These are phyloP conservation scores for Ispidina picta DNA, from an alignment of 2,797 vertebrate species.

Conservation along the genomic window DNA sequence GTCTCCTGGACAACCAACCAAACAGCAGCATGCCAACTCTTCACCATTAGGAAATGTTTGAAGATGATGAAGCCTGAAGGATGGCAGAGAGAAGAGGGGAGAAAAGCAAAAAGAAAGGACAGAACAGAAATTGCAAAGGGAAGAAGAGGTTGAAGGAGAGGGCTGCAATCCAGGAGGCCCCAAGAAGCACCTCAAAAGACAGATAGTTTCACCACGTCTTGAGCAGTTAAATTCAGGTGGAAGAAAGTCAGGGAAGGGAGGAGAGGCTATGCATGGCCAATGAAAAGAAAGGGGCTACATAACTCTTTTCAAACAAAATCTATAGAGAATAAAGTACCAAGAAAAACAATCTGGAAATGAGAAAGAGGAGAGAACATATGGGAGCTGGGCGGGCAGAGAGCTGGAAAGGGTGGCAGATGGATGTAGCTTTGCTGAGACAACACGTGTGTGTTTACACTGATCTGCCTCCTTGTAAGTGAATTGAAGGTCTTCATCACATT, in stretches of 20 bases:
- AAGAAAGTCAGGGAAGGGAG: not conserved
- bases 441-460: fast-evolving
- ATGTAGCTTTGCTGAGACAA: not conserved
- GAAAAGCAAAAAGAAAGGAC: not conserved
- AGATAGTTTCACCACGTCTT: not conserved
- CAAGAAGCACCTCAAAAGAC: not conserved
- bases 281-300: not conserved
- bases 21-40: not conserved
- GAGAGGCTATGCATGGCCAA: not conserved
- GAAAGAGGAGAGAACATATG: not conserved
- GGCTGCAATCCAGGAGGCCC: not conserved
- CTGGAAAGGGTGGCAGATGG: not conserved
- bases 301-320: not conserved
- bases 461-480: not conserved
- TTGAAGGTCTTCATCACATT: not conserved
- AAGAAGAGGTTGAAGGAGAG: not conserved
- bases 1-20: not conserved
- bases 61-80: not conserved
- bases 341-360: not conserved
- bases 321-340: not conserved
- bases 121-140: not conserved
- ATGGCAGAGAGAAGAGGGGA: not conserved
- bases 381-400: not conserved
- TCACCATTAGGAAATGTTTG: not conserved
- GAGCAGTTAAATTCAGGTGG: not conserved